Base-by-base conservation (phyloP, 2,888 invertebrate species). In the Scaptomyza tumidula region DNA sequence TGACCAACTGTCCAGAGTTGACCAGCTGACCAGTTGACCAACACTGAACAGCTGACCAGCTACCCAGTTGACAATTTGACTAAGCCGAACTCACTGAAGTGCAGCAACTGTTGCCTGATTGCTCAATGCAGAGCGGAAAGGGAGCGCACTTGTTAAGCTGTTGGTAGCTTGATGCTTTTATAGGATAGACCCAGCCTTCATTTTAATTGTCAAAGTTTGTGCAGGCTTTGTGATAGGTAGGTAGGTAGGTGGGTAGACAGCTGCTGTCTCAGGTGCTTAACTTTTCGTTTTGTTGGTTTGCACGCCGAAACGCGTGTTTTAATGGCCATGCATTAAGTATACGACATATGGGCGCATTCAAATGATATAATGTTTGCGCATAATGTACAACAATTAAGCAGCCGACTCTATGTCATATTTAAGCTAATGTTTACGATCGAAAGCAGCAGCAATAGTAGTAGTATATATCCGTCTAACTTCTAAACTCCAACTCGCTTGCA, bases 341-440 rank as follows among this genome's bases (percentile, higher is more conserved):
- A 77, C 81, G 85, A 80, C 87, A 75, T 66, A 62, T 75, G 72
- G 61, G 72, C 49, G 35, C 46, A 66, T 62, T 58, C 46, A 75
- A 59, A 73, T 84, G 60, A 67, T 54, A 62, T 60, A 64, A 72
- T 50, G 71, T 48, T 50, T 49, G 14, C 48, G 66, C 75, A 78
- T 79, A 75, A 86, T 80, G 73, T 68, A 74, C 54, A 83, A 76
- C 86, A 83, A 80, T 81, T 81, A 80, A 78, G 60, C 71, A 66
- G 66, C 56, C 71, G 59, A 65, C 62, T 86, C 69, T 75, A 57
- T 46, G 60, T 50, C 54, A 66, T 52, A 58, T 62, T 71, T 53
- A 45, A 59, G 49, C 60, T 33, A 33, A 57, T 70, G 52, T 67
- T 73, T 69, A 72, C 62, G 67, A 52, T 58, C 64, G 49, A 44